phyloP scores from a whole-genome alignment of 2,113 vertebrate genomes.

The Osmerus eperlanus region DNA sequence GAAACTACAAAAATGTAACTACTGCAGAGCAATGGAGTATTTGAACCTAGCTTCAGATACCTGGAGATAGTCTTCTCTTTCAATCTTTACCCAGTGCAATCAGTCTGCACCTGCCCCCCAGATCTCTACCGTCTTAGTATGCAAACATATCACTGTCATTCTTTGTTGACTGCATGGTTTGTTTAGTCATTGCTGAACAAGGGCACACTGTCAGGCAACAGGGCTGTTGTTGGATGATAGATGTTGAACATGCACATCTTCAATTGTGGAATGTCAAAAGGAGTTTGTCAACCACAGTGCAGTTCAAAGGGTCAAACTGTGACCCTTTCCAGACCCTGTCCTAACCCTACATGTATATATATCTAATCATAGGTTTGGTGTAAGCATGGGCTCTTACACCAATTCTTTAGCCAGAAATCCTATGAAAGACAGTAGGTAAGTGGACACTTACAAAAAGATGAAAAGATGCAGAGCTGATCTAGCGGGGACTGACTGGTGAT shows the following conservation, averaged over 20 bases:
- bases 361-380: no score
- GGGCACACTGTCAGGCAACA: background rate
- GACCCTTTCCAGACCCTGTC: background rate
- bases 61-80: constrained; percentile 23
- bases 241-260: no score
- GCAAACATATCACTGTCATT: constrained; percentile 56
- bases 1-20: constrained; percentile 50
- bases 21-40: constrained; percentile 55
- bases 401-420: no score
- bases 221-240: no score
- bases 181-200: constrained; percentile 15
- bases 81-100: constrained; percentile 34
- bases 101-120: constrained; percentile 11
- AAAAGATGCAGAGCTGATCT: no score
- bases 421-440: no score
- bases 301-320: constrained; percentile 5
- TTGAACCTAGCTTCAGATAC: constrained; percentile 46
- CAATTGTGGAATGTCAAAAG: no score
- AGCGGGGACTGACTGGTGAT: no score
- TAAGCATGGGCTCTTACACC: no score
- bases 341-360: no score
- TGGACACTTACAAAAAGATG: no score
- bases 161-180: constrained; percentile 23
- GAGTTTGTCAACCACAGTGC: no score
- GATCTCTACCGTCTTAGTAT: constrained; percentile 26